Percentiles rank a stretch among this genome's conserved stretches.
phyloP scores from a whole-genome alignment of 1,140 invertebrate species.

The Macrocentrus cingulum region DNA sequence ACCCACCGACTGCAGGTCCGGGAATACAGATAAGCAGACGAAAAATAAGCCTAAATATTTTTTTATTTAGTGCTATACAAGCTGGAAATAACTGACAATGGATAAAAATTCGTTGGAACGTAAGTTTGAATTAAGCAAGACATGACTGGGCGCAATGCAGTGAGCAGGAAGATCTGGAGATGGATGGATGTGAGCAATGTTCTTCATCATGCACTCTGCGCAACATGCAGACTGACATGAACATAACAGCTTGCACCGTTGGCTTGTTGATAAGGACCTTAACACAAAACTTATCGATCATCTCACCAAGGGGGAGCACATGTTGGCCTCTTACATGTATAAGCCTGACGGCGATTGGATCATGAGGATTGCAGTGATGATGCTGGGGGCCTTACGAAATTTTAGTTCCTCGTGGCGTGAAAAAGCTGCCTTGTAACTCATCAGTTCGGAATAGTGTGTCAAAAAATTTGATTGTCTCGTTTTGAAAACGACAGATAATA shows the following conservation, averaged over 20 bases:
- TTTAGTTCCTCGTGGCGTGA: slow-evolving; percentile 6
- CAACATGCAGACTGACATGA: slow-evolving; percentile 30
- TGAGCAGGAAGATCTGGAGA: slow-evolving; percentile 1
- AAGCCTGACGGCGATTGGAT: not conserved
- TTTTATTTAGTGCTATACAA: too few relatives aligned
- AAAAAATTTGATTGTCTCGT: slow-evolving; percentile 19
- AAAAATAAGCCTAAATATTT: not conserved
- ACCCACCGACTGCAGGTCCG: slow-evolving; percentile 20
- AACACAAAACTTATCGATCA: slow-evolving; percentile 46
- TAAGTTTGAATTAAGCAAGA: slow-evolving; percentile 43
- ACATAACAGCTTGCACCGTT: slow-evolving; percentile 42
- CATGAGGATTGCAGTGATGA: too few relatives aligned
- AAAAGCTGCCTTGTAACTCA: not conserved
- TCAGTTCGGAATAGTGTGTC: slow-evolving; percentile 16
- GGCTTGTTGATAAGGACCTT: slow-evolving; percentile 34
- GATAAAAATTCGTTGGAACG: slow-evolving; percentile 34
- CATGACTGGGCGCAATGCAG: slow-evolving; percentile 28
- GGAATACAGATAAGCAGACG: not conserved
- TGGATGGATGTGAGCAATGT: not conserved
- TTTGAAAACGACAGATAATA: slow-evolving; percentile 14
- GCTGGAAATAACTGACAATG: slow-evolving; percentile 22
- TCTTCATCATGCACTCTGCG: not conserved
- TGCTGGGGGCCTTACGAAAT: slow-evolving; percentile 8
- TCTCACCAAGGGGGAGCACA: slow-evolving; percentile 23
- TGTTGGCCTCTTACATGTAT: not conserved